These are phyloP conservation scores for Trissolcus brochymenae DNA, from an alignment of 2,888 invertebrate species.

Conservation along the genomic window DNA sequence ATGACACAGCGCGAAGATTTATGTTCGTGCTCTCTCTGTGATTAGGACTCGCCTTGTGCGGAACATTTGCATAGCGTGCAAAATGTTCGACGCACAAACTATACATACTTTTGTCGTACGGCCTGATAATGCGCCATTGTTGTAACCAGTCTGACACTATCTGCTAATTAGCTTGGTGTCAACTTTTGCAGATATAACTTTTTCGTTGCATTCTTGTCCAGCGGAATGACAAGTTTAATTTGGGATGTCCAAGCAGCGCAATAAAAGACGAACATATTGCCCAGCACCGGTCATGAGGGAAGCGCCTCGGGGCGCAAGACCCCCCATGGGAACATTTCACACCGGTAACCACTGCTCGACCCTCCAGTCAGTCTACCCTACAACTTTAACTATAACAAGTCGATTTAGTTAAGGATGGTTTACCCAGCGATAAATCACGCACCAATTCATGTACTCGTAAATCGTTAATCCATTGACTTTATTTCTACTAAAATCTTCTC, in stretches of 20 bases:
- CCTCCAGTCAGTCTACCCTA: constrained; percentile 61
- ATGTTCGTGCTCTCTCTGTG: constrained; percentile 70
- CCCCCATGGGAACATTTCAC: constrained; percentile 77
- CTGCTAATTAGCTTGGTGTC: constrained; percentile 24
- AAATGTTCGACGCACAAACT: constrained; percentile 12
- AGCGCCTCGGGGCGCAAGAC: constrained; percentile 57
- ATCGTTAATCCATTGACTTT: constrained; percentile 43
- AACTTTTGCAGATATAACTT: constrained; percentile 29
- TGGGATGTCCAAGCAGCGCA: constrained; percentile 42
- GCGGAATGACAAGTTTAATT: constrained; percentile 52
- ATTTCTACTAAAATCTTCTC: neutral
- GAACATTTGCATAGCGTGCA: constrained; percentile 63
- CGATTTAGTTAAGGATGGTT: constrained; percentile 76
- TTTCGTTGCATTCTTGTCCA: constrained; percentile 31
- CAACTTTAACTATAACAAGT: constrained; percentile 71
- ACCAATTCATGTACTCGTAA: constrained; percentile 53
- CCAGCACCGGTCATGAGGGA: constrained; percentile 48
- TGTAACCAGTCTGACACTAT: neutral
- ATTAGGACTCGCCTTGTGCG: constrained; percentile 70
- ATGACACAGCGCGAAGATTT: constrained; percentile 73
- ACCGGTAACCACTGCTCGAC: constrained; percentile 75
- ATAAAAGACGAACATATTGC: constrained; percentile 56
- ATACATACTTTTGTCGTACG: constrained; percentile 12
- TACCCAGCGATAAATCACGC: constrained; percentile 73
- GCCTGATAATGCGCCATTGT: constrained; percentile 10